Base-by-base conservation (phyloP, 1,140 invertebrate species). In the Tetramorium parvispinum region DNA sequence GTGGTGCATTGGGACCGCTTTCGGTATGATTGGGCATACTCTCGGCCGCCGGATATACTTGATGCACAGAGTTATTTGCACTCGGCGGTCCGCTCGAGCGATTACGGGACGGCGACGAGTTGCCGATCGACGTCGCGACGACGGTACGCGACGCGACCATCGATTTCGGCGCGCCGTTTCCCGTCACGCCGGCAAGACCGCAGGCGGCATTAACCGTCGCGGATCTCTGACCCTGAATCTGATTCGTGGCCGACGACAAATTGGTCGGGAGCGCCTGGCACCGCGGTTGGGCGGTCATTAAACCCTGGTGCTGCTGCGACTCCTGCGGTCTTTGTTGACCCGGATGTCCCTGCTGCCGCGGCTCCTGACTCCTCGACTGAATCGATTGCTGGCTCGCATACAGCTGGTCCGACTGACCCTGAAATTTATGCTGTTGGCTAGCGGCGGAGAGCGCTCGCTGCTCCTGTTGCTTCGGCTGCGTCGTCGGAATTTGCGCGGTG, bases 1-100 rank as follows among this genome's bases (percentile, higher is more conserved):
- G 92, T 0, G 94, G 94, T 6, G 94, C 91, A 70, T 92, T 95
- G 13, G 94, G 87, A 10, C 92, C 92, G 77, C 89, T 94, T 57
- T 95, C 94, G 24, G 91, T 86, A 51, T 94, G 93, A 88, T 94
- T 94, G 46, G 94, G 93, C 78, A 94, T 91, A 32, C 65, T 94
- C 49, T 94, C 94, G 73, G 88, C 73, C 21, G 89, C 10, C 18
- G 90, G 90, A n/a, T 91, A 91, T 3, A 83, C 68, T n/a, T 83
- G 79, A 77, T 83, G 63, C 87, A 92, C 68, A 87, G 93, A 11
- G 49, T 85, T 73, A 21, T 51, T 70, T 0, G 79, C 82, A 73
- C 24, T 85, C 32, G 77, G 46, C 21, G 77, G 13, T 13, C 46
- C 63, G 16, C 32, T 81, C 77, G 63, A 21, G 24, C 77, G 77